phyloP scores from a whole-genome alignment of 2,888 invertebrate genomes.

The Tuberolachnus salignus region DNA sequence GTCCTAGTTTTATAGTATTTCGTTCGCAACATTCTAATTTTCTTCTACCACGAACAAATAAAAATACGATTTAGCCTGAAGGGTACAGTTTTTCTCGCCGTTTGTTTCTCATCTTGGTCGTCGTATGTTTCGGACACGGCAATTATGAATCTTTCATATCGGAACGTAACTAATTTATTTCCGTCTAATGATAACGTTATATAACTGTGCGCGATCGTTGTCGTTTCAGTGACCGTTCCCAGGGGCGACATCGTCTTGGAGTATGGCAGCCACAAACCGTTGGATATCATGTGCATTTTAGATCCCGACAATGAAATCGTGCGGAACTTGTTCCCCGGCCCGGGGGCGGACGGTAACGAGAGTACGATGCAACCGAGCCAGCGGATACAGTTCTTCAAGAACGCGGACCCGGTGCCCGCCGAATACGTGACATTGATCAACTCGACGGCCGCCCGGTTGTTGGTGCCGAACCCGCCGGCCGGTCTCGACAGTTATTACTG shows the following conservation, averaged over 20 bases:
- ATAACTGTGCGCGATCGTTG: no score
- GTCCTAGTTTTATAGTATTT: no score
- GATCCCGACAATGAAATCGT: slow-evolving; percentile 61
- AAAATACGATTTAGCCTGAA: no score
- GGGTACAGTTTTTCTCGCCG: no score
- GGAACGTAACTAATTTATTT: no score
- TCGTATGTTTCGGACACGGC: no score
- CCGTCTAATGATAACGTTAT: no score
- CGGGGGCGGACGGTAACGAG: slow-evolving; percentile 62
- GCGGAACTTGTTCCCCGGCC: slow-evolving; percentile 61
- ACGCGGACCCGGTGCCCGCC: slow-evolving; percentile 62
- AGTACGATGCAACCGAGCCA: slow-evolving; percentile 64
- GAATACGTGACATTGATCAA: slow-evolving; percentile 68
- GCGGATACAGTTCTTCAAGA: slow-evolving; percentile 64
- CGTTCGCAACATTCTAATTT: no score
- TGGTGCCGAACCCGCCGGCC: slow-evolving; percentile 66
- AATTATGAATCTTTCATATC: no score
- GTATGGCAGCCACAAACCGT: slow-evolving; percentile 66
- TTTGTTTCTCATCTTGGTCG: no score
- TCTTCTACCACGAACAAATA: no score
- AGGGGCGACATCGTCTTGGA: slow-evolving; percentile 67
- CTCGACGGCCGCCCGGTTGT: slow-evolving; percentile 69
- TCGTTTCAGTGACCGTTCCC: slow-evolving; percentile 63
- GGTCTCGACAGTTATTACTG: slow-evolving; percentile 68
- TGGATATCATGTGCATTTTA: slow-evolving; percentile 72